phyloP scores from a whole-genome alignment of 2,113 vertebrate genomes.

The Anguilla japonica region DNA sequence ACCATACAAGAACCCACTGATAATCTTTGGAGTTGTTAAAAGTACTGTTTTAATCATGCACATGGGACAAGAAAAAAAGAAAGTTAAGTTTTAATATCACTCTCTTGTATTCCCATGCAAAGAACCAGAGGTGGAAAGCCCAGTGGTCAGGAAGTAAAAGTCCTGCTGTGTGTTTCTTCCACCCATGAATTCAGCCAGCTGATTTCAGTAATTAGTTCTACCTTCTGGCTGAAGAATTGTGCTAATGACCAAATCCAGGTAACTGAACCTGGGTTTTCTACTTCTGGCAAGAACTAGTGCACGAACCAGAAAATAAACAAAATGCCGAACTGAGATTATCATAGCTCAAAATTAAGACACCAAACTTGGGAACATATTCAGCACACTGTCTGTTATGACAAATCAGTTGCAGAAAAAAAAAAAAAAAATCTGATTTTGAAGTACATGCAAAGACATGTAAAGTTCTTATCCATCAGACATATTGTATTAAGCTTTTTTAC shows the following conservation, averaged over 20 bases:
- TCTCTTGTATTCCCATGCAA: not conserved
- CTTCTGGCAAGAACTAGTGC: not conserved
- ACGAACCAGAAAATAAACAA: not conserved
- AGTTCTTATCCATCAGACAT: constrained; percentile 65
- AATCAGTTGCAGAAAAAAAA: constrained; percentile 49
- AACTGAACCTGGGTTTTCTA: too few species aligned
- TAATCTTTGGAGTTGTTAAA: too few species aligned
- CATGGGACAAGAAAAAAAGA: not conserved
- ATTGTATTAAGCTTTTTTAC: constrained; percentile 69
- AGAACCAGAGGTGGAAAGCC: not conserved
- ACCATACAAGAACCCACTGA: too few species aligned
- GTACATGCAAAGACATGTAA: constrained; percentile 56
- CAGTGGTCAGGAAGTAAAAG: too few species aligned
- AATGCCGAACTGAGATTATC: not conserved
- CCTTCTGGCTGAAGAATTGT: too few species aligned
- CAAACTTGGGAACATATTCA: not conserved
- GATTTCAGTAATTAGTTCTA: too few species aligned
- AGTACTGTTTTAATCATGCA: too few species aligned
- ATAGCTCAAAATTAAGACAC: not conserved
- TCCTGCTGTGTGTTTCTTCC: too few species aligned
- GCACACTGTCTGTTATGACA: constrained; percentile 49
- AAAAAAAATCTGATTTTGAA: constrained; percentile 58
- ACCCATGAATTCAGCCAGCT: too few species aligned
- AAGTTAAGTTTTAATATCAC: not conserved
- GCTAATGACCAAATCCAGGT: too few species aligned